Evolutionary conservation across 2,113 vertebrate species (phyloP).

Genomic region (Rhinolophus ferrumequinum): DNA sequence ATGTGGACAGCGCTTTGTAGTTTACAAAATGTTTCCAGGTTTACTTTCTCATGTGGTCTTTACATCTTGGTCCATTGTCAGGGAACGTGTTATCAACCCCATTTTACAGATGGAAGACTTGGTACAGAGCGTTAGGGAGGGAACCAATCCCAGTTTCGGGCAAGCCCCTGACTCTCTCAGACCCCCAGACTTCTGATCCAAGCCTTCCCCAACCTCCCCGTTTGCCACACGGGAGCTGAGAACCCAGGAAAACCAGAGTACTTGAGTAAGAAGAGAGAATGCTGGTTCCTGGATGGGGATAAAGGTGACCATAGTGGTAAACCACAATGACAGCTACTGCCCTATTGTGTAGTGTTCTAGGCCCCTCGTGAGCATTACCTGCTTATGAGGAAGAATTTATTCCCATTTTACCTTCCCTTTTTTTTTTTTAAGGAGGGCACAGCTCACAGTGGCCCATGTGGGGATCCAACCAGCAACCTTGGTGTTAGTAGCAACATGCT

Average conservation of each 20-base stretch:
- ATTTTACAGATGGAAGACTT: neutral
- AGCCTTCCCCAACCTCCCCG: too few species aligned
- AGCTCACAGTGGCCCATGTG: too few species aligned
- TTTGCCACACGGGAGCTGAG: neutral
- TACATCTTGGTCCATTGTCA: neutral
- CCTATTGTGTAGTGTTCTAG: too few species aligned
- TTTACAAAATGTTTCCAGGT: neutral
- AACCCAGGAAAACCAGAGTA: neutral
- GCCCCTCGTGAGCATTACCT: accelerated
- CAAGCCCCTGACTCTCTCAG: neutral
- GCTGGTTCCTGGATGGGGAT: accelerated
- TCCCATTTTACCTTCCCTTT: too few species aligned
- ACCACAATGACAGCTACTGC: accelerated
- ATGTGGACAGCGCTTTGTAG: neutral
- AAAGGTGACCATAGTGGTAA: accelerated
- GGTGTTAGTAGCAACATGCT: too few species aligned
- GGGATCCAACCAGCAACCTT: too few species aligned
- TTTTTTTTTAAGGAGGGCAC: too few species aligned
- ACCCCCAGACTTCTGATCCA: neutral
- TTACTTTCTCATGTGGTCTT: neutral
- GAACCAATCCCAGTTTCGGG: neutral
- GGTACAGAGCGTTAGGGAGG: neutral
- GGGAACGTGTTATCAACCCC: neutral
- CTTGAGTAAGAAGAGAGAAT: neutral
- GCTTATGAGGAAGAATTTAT: neutral